These are phyloP conservation scores for Chascanopsetta lugubris DNA, from an alignment of 2,113 vertebrate genomes.

Conservation along the genomic window DNA sequence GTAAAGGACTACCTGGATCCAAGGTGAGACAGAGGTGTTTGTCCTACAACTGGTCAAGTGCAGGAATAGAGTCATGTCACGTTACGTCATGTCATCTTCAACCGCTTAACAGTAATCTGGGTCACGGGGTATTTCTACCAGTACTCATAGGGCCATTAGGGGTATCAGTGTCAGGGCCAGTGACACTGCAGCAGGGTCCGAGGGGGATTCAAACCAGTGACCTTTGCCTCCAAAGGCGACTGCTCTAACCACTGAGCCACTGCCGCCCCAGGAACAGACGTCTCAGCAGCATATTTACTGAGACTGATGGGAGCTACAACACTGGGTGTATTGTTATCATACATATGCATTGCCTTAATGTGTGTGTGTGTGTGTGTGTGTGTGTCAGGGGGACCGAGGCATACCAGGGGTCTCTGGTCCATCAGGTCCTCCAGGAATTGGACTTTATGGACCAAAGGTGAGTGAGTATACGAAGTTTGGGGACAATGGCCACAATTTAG, in stretches of 20 bases:
- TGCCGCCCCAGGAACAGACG: no score
- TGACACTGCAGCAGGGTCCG: no score
- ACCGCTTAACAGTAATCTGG: no score
- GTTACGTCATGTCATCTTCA: no score
- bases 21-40: slow-evolving; percentile 81
- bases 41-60: no score
- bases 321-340: neutral
- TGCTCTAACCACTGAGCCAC: no score
- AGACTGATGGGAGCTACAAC: neutral
- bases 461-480: slow-evolving; percentile 21
- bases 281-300: neutral
- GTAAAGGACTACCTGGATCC: slow-evolving; percentile 82
- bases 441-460: slow-evolving; percentile 84
- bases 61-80: no score
- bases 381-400: slow-evolving; percentile 82
- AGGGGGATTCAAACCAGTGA: no score
- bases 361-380: slow-evolving; percentile 6
- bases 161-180: no score
- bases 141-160: no score
- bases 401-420: slow-evolving; percentile 78
- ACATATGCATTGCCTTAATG: neutral
- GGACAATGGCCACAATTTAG: neutral
- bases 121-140: no score
- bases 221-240: no score
- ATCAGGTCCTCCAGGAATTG: slow-evolving; percentile 75